Evolutionary conservation across 2,113 vertebrate genomes (phyloP).

Genomic region (Proterorhinus semilunaris): DNA sequence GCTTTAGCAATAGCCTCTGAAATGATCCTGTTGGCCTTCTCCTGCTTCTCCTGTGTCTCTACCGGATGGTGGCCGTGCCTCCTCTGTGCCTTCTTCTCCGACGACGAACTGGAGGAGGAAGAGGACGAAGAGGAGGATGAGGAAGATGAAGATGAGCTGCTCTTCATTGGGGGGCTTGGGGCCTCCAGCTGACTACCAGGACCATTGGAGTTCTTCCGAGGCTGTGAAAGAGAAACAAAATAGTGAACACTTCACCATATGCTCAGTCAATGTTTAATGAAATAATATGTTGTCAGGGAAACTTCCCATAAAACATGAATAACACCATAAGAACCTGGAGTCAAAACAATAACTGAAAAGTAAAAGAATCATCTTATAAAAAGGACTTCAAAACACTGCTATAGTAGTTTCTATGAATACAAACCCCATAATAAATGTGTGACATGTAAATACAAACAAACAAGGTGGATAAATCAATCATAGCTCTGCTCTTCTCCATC

Average conservation of each 20-base stretch:
- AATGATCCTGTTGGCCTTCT: constrained; percentile 98
- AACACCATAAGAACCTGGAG: too few species aligned
- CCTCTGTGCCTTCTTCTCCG: constrained; percentile 83
- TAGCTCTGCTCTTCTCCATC: too few species aligned
- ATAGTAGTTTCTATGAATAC: too few species aligned
- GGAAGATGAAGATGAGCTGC: constrained; percentile 76
- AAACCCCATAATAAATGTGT: too few species aligned
- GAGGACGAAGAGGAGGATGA: constrained; percentile 74
- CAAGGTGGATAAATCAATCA: too few species aligned
- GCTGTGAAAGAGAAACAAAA: constrained; percentile 72
- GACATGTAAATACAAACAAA: too few species aligned
- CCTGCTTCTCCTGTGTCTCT: constrained; percentile 90
- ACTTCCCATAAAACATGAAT: too few species aligned
- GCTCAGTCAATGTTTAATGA: neutral
- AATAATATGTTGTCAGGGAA: too few species aligned
- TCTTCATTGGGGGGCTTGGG: constrained; percentile 92
- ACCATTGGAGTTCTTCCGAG: constrained; percentile 94
- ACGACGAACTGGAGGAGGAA: constrained; percentile 75
- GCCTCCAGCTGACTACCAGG: constrained; percentile 83
- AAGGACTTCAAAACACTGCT: too few species aligned
- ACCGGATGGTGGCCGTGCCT: constrained; percentile 80
- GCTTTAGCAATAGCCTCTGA: constrained; percentile 96
- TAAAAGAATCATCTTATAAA: too few species aligned
- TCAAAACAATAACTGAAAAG: too few species aligned
- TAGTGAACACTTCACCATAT: too few species aligned